Evolutionary conservation across 2,888 invertebrate genomes (phyloP).

Genomic region (Tiliacea citrago): DNA sequence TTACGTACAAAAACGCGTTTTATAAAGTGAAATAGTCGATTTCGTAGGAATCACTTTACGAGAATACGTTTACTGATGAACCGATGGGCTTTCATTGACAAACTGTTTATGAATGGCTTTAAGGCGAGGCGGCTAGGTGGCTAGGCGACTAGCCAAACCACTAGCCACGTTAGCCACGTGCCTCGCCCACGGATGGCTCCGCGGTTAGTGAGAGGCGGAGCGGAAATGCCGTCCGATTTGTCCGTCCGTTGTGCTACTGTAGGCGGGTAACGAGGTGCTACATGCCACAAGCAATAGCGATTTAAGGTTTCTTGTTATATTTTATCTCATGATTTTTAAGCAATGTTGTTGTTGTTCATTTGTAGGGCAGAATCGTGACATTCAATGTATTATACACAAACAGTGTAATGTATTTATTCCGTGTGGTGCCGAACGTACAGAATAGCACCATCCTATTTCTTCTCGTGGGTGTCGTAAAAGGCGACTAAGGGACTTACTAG

Average conservation of each 20-base stretch:
- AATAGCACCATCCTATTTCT: too few relatives aligned
- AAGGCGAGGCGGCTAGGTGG: constrained; percentile 43
- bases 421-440: too few relatives aligned
- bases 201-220: constrained; percentile 65
- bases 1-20: constrained; percentile 47
- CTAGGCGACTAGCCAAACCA: constrained; percentile 41
- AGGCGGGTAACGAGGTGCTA: constrained; percentile 42
- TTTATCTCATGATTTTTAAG: not conserved
- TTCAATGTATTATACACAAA: too few relatives aligned
- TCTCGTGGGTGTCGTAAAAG: too few relatives aligned
- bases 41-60: constrained; percentile 52
- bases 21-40: constrained; percentile 48
- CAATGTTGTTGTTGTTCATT: too few relatives aligned
- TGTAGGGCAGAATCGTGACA: not conserved
- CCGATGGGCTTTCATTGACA: constrained; percentile 63
- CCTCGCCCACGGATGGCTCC: constrained; percentile 69
- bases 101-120: constrained; percentile 68
- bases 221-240: constrained; percentile 79
- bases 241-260: constrained; percentile 63
- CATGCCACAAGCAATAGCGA: constrained; percentile 16
- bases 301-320: not conserved
- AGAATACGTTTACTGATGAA: constrained; percentile 61
- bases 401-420: too few relatives aligned
- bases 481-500: too few relatives aligned
- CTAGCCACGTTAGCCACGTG: constrained; percentile 67